Base-by-base conservation (phyloP, 2,888 invertebrate species). In the Melanargia galathea region DNA sequence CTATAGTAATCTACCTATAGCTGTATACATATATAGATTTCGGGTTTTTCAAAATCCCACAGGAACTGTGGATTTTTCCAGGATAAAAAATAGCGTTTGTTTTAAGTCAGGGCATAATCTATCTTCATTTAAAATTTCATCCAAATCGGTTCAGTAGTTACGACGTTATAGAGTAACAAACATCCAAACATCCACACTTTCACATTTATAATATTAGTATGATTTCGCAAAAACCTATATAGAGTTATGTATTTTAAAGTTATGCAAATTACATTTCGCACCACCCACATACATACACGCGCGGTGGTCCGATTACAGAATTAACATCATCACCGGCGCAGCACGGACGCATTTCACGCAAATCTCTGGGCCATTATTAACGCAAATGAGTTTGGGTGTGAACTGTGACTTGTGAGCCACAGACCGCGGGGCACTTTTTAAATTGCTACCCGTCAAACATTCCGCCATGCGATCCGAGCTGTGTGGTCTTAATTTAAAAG, bases 401-500 rank as follows among this genome's bases (percentile, higher is more conserved):
- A 59, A 46, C 30, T 7, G 6, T 16, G 16, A 16, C 16, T 1
- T 16, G 2, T 7, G 16, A 5, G 0, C 13, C 30, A 30, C 30
- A 30, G 30, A 16, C 49, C 54, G 48, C 55, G 61, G 43, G 48
- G 64, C 43, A 60, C 30, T 57, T 58, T 62, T 66, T 66, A 58
- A 64, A 66, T 55, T 63, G 48, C 54, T 57, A 33, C 52, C 64
- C 62, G 62, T 64, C 66, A 62, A 59, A 60, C 52, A 26, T 18
- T 38, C 18, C 48, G 60, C 55, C 62, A 54, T 40, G 61, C 64
- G 55, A 64, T 56, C 60, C 56, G 54, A 45, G 49, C 40, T 66
- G 70, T 70, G 70, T 69, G 70, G 70, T 69, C 70, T 70, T 65
- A 13, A 69, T 68, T 68, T 70, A 62, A 62, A 56, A 18, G 26